These are phyloP conservation scores for Choloepus didactylus DNA, from an alignment of 2,797 vertebrate species.

Conservation along the genomic window DNA sequence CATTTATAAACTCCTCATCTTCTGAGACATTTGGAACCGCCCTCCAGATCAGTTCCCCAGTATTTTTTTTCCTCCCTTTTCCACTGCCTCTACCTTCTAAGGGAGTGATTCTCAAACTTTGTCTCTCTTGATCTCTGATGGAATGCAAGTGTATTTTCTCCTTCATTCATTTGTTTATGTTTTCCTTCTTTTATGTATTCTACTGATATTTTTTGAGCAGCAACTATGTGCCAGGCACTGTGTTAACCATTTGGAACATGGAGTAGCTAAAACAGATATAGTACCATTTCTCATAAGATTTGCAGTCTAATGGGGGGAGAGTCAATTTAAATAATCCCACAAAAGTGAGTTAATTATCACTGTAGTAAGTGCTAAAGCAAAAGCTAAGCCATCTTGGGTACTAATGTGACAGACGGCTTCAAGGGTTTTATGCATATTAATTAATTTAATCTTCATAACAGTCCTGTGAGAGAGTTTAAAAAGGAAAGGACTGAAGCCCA, in stretches of 20 bases:
- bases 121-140: not conserved
- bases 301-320: not conserved
- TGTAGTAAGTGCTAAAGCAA: slow-evolving; percentile 70
- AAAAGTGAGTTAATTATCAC: slow-evolving; percentile 70
- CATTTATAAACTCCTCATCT: not conserved
- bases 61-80: not conserved
- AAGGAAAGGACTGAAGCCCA: slow-evolving; percentile 17
- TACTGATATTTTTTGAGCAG: not conserved
- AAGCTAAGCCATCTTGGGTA: slow-evolving; percentile 51
- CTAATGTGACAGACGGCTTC: slow-evolving; percentile 71
- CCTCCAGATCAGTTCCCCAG: not conserved
- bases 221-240: not conserved
- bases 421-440: slow-evolving; percentile 76
- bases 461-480: slow-evolving; percentile 45
- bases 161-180: not conserved
- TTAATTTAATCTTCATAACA: slow-evolving; percentile 66
- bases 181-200: not conserved
- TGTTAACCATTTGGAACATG: not conserved
- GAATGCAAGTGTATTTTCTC: not conserved
- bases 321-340: slow-evolving; percentile 18
- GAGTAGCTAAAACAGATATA: not conserved
- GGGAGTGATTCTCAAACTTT: not conserved
- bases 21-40: not conserved
- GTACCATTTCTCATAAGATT: not conserved
- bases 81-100: not conserved